Percentiles rank a stretch among this genome's conserved stretches.
Evolutionary conservation across 1,140 invertebrate species (phyloP).

Genomic region (Drosophila ananassae): DNA sequence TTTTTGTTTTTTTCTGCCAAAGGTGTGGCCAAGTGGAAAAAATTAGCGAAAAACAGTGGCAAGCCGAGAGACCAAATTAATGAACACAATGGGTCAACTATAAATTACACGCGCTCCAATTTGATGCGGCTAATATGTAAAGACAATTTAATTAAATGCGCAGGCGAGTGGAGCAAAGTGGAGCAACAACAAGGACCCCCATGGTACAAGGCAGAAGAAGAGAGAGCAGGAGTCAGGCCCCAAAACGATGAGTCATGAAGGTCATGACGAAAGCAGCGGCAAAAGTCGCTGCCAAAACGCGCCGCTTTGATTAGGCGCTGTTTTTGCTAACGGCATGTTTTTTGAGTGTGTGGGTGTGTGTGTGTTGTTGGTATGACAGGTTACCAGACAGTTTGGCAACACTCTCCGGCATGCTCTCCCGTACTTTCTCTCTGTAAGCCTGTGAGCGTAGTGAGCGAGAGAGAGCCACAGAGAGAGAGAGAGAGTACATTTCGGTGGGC

Average conservation of each 20-base stretch:
- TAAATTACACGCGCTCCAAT: conserved; percentile 74
- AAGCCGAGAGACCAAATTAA: conserved; percentile 61
- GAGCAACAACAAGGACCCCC: conserved; percentile 26
- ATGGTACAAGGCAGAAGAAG: conserved; percentile 1
- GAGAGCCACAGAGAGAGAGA: conserved; percentile 8
- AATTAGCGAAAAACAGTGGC: conserved; percentile 6
- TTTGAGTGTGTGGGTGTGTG: conserved; percentile 6
- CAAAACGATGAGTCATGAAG: conserved; percentile 83
- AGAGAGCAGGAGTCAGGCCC: conserved; percentile 31
- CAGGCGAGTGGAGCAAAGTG: conserved; percentile 42
- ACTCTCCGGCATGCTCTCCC: conserved; percentile 27
- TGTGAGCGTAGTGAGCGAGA: neutral
- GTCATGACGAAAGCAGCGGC: conserved; percentile 83
- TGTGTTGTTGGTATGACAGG: conserved; percentile 64
- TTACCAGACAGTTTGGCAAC: conserved; percentile 78
- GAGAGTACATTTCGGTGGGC: conserved; percentile 25
- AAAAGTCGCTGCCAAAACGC: conserved; percentile 69
- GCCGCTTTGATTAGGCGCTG: conserved; percentile 69
- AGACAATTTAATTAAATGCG: conserved; percentile 81
- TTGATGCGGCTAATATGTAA: conserved; percentile 69
- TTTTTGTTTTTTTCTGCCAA: neutral
- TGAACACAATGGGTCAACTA: conserved; percentile 74
- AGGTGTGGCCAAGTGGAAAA: conserved; percentile 40
- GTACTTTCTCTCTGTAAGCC: neutral
- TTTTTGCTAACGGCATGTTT: conserved; percentile 13